Conservation (phyloP, 2,797 vertebrate genomes). For the Arnoldichthys spilopterus region DNA sequence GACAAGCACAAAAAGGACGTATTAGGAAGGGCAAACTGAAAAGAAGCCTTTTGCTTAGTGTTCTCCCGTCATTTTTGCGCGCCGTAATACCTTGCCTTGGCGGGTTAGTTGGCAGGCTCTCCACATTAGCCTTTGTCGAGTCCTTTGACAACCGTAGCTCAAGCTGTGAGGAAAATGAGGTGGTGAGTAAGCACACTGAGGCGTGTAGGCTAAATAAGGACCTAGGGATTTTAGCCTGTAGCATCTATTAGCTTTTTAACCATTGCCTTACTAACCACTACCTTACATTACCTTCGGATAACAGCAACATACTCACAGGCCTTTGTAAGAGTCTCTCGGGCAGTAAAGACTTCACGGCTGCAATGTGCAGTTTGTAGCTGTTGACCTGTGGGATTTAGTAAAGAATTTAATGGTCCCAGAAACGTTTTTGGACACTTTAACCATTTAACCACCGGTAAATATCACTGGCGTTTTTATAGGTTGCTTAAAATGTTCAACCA, state of each 20-base stretch:
- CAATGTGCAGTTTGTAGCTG: slow-evolving; percentile 73
- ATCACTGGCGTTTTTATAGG: too few relatives aligned
- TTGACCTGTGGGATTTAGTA: slow-evolving; percentile 66
- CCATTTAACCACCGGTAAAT: too few relatives aligned
- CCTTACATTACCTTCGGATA: not conserved
- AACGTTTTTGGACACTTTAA: too few relatives aligned
- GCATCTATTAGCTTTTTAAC: not conserved
- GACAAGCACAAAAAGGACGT: not conserved
- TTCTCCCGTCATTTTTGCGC: too few relatives aligned
- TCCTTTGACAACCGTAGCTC: slow-evolving; percentile 56
- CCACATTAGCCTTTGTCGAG: slow-evolving; percentile 55
- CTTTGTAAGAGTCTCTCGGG: slow-evolving; percentile 56
- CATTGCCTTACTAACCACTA: not conserved
- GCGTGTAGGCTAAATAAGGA: not conserved
- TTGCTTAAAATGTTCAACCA: too few relatives aligned
- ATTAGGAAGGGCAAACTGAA: not conserved
- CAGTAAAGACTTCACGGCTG: slow-evolving; percentile 57
- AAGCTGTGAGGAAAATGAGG: slow-evolving; percentile 58
- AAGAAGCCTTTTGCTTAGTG: not conserved
- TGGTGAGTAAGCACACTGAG: not conserved
- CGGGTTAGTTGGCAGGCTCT: slow-evolving; percentile 35
- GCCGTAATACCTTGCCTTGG: slow-evolving; percentile 61
- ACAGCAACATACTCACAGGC: slow-evolving; percentile 63
- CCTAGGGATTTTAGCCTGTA: too few relatives aligned
- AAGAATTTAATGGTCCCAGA: not conserved